phyloP scores from a whole-genome alignment of 2,888 invertebrate species.

The Muschampia plurimacula region DNA sequence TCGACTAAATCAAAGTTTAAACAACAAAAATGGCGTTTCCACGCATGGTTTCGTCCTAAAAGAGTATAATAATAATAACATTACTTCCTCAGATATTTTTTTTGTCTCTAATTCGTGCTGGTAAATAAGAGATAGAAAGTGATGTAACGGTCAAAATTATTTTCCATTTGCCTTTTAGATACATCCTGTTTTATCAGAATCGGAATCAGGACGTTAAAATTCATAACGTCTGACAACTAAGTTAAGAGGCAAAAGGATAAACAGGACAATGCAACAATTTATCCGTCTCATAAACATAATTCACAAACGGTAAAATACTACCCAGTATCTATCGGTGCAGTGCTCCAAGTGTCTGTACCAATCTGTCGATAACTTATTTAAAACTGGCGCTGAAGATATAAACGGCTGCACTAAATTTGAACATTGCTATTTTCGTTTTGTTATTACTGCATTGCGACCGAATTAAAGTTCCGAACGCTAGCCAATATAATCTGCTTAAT shows the following conservation, averaged over 20 bases:
- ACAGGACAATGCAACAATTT: slow-evolving; percentile 2
- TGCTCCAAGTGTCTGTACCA: not conserved
- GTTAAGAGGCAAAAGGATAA: not conserved
- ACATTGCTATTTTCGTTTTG: slow-evolving; percentile 25
- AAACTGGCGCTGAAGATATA: slow-evolving; percentile 15
- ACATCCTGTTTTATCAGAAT: not conserved
- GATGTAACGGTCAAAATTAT: too few species aligned
- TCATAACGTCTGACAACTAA: not conserved
- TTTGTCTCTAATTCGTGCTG: too few species aligned
- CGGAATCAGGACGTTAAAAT: not conserved
- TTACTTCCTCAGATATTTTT: too few species aligned
- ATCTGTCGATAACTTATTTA: slow-evolving; percentile 23
- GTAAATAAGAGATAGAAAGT: too few species aligned
- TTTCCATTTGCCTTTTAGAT: too few species aligned
- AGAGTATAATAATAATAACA: too few species aligned
- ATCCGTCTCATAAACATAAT: not conserved
- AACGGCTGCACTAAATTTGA: slow-evolving; percentile 22
- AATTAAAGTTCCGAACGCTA: slow-evolving; percentile 20
- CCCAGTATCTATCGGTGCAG: not conserved
- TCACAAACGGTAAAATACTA: not conserved
- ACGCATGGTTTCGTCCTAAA: too few species aligned
- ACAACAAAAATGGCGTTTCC: too few species aligned
- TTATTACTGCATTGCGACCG: slow-evolving; percentile 27
- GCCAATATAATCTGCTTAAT: slow-evolving; percentile 14
- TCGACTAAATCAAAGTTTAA: too few species aligned